Evolutionary conservation across 2,888 invertebrate species (phyloP), one percentile per base, ranked within the genome.

Genomic region (Andricus quercusramuli): DNA sequence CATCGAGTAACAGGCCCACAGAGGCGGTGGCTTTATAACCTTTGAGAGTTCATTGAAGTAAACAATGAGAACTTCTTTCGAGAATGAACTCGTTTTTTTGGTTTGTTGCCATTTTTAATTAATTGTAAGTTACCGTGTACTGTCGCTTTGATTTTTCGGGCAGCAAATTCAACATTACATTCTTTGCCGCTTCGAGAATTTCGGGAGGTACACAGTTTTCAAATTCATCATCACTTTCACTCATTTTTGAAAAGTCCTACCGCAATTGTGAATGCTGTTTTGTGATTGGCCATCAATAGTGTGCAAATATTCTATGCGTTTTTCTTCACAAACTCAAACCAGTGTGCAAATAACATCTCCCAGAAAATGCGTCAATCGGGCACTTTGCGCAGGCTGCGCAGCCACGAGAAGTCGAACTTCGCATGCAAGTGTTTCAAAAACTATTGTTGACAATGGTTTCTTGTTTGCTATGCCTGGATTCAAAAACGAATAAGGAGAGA

Each of bases 281-380:
- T 44, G 11, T 44, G 44, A 44, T 44, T 44, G 44, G 2, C 44
- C 15, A 59, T n/a, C 20, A 59, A n/a, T 8, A n/a, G 25, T 62
- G n/a, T 62, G 25, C 62, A 1, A 62, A 22, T 22, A 29, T 68
- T 56, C 32, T 65, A 74, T n/a, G 15, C n/a, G 51, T 56, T 66
- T 51, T 67, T 67, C 41, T 41, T 41, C 41, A 9, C 41, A 41
- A 1, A 41, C 41, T 41, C 41, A 1, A 41, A 41, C 41, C 41
- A 41, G 41, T 41, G 5, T 41, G 41, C 41, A 9, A 41, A 41
- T 9, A 41, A 41, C 41, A 41, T 41, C 41, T 41, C 11, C 41
- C 5, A 0, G 25, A 79, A 77, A 65, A 41, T 15, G 22, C 17
- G 22, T 13, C 13, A 74, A 37, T 70, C 85, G 87, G 2, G 51